Evolutionary conservation across 1,140 invertebrate species (phyloP), one percentile per base, ranked within the genome.

Genomic region (Lucilia sericata): DNA sequence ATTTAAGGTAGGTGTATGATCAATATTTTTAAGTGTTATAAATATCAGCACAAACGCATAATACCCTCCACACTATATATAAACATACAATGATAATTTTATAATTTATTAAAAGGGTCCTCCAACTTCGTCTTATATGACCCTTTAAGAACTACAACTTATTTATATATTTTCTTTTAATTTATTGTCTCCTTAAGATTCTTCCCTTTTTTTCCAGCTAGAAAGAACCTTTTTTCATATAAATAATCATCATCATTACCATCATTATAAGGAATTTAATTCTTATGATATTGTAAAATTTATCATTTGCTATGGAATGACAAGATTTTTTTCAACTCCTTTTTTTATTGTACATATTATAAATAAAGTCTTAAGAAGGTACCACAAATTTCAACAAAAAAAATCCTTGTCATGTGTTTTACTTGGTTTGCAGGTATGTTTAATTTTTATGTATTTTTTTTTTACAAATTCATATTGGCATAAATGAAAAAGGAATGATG

Each of bases 281-380:
- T 80, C 76, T 80, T 80, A 25, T 25, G 21, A 25, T 21, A 80
- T 21, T 80, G 76, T 80, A 49, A 51, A 80, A 25, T 80, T 80
- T 80, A 80, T 49, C 76, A 80, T 80, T 80, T 80, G 76, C 76
- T 80, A 80, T 51, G 76, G 76, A 49, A 80, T 80, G 76, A 80
- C 76, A 80, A 51, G 76, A 47, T 21, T 49, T 80, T 49, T 80
- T 80, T 49, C 42, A 30, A 30, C n/a, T 78, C 5, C n/a, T 25
- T 78, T 78, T n/a, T 14, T 60, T 60, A 2, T 60, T 60, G 4
- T 60, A 5, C 14, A n/a, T 60, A 60, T 60, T 60, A 14, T 60
- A 7, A 17, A 17, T 60, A n/a, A 17, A 60, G n/a, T 70, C 65
- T 21, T 21, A 19, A 70, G 65, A 19, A 70, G 65, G 19, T 25